Base-by-base conservation (phyloP, 2,113 vertebrate species). In the Prietella phreatophila region DNA sequence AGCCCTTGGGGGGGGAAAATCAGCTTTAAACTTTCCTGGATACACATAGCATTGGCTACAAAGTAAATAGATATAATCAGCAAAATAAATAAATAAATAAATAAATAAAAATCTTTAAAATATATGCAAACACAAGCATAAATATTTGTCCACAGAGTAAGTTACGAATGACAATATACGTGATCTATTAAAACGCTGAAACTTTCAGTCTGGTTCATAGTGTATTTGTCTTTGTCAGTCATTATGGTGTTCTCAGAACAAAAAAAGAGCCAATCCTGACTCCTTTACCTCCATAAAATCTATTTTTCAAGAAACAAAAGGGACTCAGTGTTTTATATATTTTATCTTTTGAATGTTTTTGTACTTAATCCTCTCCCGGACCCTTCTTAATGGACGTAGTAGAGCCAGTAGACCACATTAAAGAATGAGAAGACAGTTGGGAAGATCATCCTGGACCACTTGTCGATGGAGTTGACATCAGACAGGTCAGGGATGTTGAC, bases 351-450 rank as follows among this genome's bases (percentile, higher is more conserved):
- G 86, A 69, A 82, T 47, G 88, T 90, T 86, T 89, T 39, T 65
- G 80, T 84, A 86, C 93, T 94, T 93, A 89, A n/a, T 78, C 92
- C 60, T 25, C 1, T 90, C 89, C 93, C 92, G 92, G 90, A 92
- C 36, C 91, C 91, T 89, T 92, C 94, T 98, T 99, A 99, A 96
- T 99, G 99, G 94, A 99, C 97, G 91, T 99, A 99, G 94, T 99
- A 99, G 94, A 99, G 98, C 98, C 98, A 99, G 92, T 99, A 99
- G 94, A 99, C 96, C 88, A 99, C 97, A 90, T 99, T 99, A 96
- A 99, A 99, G 96, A 99, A 99, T 94, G 97, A 97, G 95, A 99
- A 99, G 94, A 99, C 97, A 65, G 99, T 97, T 30, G 98, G 98
- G 95, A 99, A 99, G 94, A 99, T 98, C 93, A 99, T 98, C 94